Conservation (phyloP, 2,888 invertebrate genomes). For the Agrotis puta region DNA sequence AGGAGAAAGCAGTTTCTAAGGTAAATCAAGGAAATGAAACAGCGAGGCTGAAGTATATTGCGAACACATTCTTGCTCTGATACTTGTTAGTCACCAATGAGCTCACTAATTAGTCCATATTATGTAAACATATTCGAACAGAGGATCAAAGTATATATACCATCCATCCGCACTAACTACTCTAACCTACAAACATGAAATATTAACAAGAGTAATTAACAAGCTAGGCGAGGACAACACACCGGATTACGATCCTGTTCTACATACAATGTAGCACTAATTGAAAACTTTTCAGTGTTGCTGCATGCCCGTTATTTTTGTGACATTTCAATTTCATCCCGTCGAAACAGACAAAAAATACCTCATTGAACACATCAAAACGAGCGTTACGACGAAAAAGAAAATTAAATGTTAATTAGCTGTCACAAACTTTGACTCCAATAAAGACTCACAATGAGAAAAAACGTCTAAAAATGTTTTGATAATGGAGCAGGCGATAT, state of each 20-base stretch:
- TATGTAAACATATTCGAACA: constrained; percentile 31
- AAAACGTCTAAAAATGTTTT: constrained; percentile 61
- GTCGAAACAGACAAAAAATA: constrained; percentile 67
- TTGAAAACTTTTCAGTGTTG: constrained; percentile 67
- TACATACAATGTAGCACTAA: constrained; percentile 58
- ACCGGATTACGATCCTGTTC: constrained; percentile 46
- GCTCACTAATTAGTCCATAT: constrained; percentile 27
- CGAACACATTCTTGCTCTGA: constrained; percentile 19
- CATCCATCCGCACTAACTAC: constrained; percentile 41
- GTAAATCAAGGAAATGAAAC: constrained; percentile 15
- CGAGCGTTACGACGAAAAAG: constrained; percentile 34
- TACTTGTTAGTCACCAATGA: constrained; percentile 20
- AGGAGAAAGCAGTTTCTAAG: neutral
- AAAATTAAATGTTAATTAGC: constrained; percentile 74
- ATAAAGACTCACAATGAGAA: constrained; percentile 62
- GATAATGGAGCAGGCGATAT: constrained; percentile 63
- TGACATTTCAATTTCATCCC: constrained; percentile 70
- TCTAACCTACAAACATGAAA: constrained; percentile 51
- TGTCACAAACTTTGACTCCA: constrained; percentile 70
- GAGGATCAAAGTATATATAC: constrained; percentile 48
- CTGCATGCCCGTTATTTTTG: constrained; percentile 60
- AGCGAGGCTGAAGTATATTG: constrained; percentile 5
- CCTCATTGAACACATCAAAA: constrained; percentile 47
- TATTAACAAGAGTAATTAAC: constrained; percentile 66
- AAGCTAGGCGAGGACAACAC: constrained; percentile 60